phyloP scores from a whole-genome alignment of 2,113 vertebrate species.

The Felis catus region F.catus_Fca126_mat1.0 CM031419.1:74958001-74958500 shows the following conservation, averaged over 20 bases:
- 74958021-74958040: neutral
- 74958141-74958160: neutral
- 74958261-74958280: neutral
- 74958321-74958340: too few species aligned
- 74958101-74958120: neutral
- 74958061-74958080: neutral
- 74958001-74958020: neutral
- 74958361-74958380: too few species aligned
- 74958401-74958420: too few species aligned
- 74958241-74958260: neutral
- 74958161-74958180: neutral
- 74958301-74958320: neutral
- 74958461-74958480: too few species aligned
- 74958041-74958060: neutral
- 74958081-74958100: neutral
- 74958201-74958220: neutral
- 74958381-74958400: too few species aligned
- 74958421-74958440: too few species aligned
- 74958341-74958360: too few species aligned
- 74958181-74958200: neutral
- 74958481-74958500: too few species aligned
- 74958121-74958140: neutral
- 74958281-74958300: neutral
- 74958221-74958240: neutral
- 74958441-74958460: too few species aligned